Evolutionary conservation across 2,113 vertebrate genomes (phyloP).

Genomic region (Otis tarda): DNA sequence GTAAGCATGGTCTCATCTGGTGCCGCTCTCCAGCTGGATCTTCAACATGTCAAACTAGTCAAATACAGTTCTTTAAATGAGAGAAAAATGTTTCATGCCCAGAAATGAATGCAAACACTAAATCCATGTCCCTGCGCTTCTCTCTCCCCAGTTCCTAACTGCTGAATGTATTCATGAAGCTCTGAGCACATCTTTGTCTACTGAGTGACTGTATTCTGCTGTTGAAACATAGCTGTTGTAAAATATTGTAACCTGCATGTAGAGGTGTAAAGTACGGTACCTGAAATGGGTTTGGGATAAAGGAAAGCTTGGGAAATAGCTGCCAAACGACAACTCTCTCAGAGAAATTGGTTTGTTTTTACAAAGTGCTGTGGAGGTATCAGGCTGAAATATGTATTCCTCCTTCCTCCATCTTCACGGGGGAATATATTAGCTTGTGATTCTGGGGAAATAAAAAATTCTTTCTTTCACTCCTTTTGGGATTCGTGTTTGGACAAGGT

Average conservation of each 20-base stretch:
- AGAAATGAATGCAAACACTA: conserved; percentile 65
- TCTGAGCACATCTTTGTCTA: conserved; percentile 47
- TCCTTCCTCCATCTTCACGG: neutral
- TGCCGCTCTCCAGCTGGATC: conserved; percentile 63
- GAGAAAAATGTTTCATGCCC: conserved; percentile 59
- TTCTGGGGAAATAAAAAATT: neutral
- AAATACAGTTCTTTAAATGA: conserved; percentile 68
- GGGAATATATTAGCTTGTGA: neutral
- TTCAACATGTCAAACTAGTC: conserved; percentile 61
- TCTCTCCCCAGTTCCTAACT: conserved; percentile 52
- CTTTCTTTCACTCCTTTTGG: neutral
- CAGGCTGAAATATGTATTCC: neutral
- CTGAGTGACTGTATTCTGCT: conserved; percentile 26
- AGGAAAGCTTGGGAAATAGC: neutral
- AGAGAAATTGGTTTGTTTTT: conserved; percentile 18
- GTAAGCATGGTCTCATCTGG: conserved; percentile 55
- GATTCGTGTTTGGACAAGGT: neutral
- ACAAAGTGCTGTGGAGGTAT: neutral
- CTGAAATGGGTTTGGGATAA: neutral
- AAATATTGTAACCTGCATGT: conserved; percentile 32
- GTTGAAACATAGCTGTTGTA: conserved; percentile 26
- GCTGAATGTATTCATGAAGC: conserved; percentile 71
- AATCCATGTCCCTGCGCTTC: conserved; percentile 56
- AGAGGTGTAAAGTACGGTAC: conserved; percentile 9
- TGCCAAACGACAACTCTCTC: neutral